phyloP scores from a whole-genome alignment of 37 sponge, comb jelly and placozoan species.

The Haliclona indistincta region DNA sequence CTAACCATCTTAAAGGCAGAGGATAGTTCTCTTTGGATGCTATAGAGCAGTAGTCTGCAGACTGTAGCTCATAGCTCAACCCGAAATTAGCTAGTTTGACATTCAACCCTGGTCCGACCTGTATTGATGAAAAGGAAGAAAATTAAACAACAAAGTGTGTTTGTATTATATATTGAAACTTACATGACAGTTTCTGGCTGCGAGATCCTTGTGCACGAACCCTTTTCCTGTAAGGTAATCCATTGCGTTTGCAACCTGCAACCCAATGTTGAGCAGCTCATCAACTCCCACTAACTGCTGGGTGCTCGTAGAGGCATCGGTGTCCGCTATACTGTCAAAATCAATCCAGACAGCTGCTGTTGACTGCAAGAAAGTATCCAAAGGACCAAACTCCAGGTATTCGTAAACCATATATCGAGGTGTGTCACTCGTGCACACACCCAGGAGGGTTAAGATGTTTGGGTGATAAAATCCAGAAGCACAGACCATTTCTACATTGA shows the following conservation, averaged over 20 bases:
- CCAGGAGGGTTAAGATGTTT: constrained; percentile 55
- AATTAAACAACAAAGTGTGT: too few relatives aligned
- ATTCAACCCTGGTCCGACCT: constrained; percentile 56
- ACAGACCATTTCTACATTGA: constrained; percentile 45
- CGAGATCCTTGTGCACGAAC: constrained; percentile 63
- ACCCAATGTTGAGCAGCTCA: constrained; percentile 27
- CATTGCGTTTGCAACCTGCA: constrained; percentile 67
- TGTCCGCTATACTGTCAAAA: constrained; percentile 32
- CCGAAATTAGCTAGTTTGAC: constrained; percentile 81
- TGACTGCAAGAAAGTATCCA: constrained; percentile 60
- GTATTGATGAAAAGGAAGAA: not conserved
- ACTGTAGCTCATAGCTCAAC: constrained; percentile 43
- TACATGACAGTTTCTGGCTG: constrained; percentile 73
- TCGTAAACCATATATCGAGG: constrained; percentile 74
- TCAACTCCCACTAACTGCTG: constrained; percentile 37
- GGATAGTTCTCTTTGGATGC: constrained; percentile 28
- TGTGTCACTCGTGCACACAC: constrained; percentile 48
- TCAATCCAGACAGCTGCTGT: constrained; percentile 42
- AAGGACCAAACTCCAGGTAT: constrained; percentile 65
- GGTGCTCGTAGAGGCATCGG: constrained; percentile 8
- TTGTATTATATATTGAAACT: not conserved
- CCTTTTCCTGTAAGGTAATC: constrained; percentile 55
- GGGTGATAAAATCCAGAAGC: constrained; percentile 55
- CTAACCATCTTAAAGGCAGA: constrained; percentile 67
- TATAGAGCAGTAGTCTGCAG: constrained; percentile 58